phyloP scores from a whole-genome alignment of 2,113 vertebrate species.

The Eptesicus fuscus region DNA sequence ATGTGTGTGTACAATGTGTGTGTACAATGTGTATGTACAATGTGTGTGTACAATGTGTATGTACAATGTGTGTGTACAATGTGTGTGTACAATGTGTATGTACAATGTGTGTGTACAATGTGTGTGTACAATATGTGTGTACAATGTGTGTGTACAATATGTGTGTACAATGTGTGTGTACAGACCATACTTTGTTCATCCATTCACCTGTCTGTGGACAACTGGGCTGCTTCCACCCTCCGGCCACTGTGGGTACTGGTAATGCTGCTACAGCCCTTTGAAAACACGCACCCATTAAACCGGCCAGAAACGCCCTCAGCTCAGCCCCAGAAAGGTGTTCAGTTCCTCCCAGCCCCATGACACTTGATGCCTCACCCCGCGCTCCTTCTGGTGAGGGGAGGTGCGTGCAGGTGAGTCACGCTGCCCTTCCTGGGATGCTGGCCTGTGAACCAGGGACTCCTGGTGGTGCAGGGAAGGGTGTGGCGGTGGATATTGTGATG shows the following conservation, averaged over 20 bases:
- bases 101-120: rapidly evolving
- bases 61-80: rapidly evolving
- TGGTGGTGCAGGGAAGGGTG: not conserved
- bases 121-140: rapidly evolving
- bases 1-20: rapidly evolving
- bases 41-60: rapidly evolving
- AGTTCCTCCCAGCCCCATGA: too few species aligned
- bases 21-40: too few species aligned
- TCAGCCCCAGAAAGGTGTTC: not conserved
- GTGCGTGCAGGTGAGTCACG: rapidly evolving
- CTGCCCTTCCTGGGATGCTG: not conserved
- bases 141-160: rapidly evolving
- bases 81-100: rapidly evolving
- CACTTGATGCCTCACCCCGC: too few species aligned
- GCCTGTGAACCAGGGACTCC: not conserved
- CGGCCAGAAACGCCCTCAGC: rapidly evolving
- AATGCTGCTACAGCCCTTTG: not conserved
- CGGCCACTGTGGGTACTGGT: too few species aligned
- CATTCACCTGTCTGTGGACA: not conserved
- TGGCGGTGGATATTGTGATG: too few species aligned
- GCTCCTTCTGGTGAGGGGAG: not conserved
- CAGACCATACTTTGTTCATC: too few species aligned
- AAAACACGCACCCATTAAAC: not conserved
- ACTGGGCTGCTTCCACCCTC: not conserved
- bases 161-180: rapidly evolving